Conservation (phyloP, 2,888 invertebrate genomes). For the Cryptophagus acutangulus region DNA sequence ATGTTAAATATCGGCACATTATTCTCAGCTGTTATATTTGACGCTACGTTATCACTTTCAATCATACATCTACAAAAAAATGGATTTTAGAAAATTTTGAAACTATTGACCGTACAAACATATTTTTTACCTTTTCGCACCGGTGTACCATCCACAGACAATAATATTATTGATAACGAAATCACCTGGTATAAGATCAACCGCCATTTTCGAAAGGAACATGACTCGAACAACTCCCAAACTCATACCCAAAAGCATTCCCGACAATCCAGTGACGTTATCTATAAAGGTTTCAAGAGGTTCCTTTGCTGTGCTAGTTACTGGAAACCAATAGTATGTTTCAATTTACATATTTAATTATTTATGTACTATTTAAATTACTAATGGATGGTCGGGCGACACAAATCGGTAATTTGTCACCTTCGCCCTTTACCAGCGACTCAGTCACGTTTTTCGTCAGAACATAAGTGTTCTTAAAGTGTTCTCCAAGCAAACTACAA, state of each 20-base stretch:
- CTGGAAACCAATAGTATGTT: conserved; percentile 28
- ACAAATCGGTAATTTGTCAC: conserved; percentile 57
- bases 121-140: no score
- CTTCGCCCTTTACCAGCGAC: conserved; percentile 53
- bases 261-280: conserved; percentile 27
- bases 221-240: conserved; percentile 42
- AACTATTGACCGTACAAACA: no score
- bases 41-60: no score
- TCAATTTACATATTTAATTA: background rate
- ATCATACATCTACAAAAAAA: no score
- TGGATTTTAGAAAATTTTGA: no score
- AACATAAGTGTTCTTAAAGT: conserved; percentile 68
- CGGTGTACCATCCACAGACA: no score
- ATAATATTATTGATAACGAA: conserved; percentile 70
- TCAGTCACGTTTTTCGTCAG: conserved; percentile 71
- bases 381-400: conserved; percentile 66
- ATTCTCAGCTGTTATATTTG: no score
- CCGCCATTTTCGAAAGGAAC: conserved; percentile 62
- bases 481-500: conserved; percentile 48
- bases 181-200: conserved; percentile 78
- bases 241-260: conserved; percentile 26
- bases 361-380: no score
- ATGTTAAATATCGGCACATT: no score
- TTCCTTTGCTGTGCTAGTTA: conserved; percentile 29
- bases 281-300: conserved; percentile 55